These are phyloP conservation scores for Nowickia ferox DNA, from an alignment of 2,888 invertebrate genomes.

Conservation along the genomic window DNA sequence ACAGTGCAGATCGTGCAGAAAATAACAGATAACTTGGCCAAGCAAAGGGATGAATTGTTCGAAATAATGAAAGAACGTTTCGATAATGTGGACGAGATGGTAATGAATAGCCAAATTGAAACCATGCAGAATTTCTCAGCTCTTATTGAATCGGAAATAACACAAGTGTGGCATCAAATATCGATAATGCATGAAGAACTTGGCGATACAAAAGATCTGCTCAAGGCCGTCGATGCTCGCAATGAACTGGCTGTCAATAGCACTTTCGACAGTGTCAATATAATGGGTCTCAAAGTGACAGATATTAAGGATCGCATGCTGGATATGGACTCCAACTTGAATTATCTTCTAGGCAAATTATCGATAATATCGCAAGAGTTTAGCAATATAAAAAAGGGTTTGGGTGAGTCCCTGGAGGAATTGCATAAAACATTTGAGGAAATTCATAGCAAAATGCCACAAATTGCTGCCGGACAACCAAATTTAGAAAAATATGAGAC, in stretches of 20 bases:
- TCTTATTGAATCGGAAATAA: slow-evolving; percentile 91
- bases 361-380: slow-evolving; percentile 93
- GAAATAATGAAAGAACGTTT: slow-evolving; percentile 88
- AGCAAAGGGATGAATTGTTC: slow-evolving; percentile 87
- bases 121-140: slow-evolving; percentile 89
- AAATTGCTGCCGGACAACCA: slow-evolving; percentile 86
- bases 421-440: slow-evolving; percentile 87
- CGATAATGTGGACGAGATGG: slow-evolving; percentile 87
- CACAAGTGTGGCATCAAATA: slow-evolving; percentile 95
- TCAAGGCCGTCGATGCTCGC: slow-evolving; percentile 89
- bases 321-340: slow-evolving; percentile 92
- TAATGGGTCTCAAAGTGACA: slow-evolving; percentile 91
- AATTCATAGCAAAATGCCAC: slow-evolving; percentile 85
- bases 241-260: slow-evolving; percentile 92
- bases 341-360: slow-evolving; percentile 90
- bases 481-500: slow-evolving; percentile 83
- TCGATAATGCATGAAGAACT: slow-evolving; percentile 94
- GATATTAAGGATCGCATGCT: slow-evolving; percentile 90
- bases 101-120: slow-evolving; percentile 89
- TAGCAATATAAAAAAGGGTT: slow-evolving; percentile 89
- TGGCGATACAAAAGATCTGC: slow-evolving; percentile 88
- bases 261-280: slow-evolving; percentile 89
- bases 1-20: slow-evolving; percentile 92
- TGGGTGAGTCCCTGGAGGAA: slow-evolving; percentile 89
- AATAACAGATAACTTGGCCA: slow-evolving; percentile 88